Conservation (phyloP, 2,113 vertebrate species). For the Boleophthalmus pectinirostris region DNA sequence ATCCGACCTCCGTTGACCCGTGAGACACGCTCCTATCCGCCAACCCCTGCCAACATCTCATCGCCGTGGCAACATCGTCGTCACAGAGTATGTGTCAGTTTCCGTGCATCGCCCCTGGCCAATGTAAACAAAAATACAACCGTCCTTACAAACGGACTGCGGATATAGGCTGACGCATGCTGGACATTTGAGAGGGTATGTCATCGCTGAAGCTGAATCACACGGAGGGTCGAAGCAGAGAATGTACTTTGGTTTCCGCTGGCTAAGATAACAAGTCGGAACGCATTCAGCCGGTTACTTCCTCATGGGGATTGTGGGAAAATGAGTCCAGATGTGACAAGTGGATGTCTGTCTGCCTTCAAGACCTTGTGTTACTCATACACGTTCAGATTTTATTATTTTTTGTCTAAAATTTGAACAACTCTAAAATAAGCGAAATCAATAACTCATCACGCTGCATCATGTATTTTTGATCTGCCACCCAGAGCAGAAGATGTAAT, state of each 20-base stretch:
- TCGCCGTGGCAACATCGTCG: background rate
- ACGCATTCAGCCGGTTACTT: background rate
- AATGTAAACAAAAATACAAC: background rate
- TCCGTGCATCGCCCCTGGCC: background rate
- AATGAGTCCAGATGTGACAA: background rate
- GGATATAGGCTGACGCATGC: background rate
- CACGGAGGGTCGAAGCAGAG: background rate
- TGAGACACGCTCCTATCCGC: background rate
- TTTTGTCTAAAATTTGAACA: background rate
- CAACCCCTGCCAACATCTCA: background rate
- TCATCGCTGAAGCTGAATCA: background rate
- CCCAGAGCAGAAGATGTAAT: too few species aligned
- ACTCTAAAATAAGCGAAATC: too few species aligned
- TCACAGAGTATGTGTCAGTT: background rate
- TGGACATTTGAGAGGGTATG: background rate
- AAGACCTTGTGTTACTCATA: background rate
- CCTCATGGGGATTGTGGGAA: conserved; percentile 1
- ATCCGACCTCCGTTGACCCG: background rate
- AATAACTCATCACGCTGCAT: too few species aligned
- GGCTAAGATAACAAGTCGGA: background rate
- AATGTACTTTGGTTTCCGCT: background rate
- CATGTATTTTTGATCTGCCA: too few species aligned
- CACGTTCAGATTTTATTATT: background rate
- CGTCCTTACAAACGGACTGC: background rate
- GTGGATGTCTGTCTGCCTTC: background rate